Conservation (phyloP, 2,888 invertebrate species). For the Pammene aurita region DNA sequence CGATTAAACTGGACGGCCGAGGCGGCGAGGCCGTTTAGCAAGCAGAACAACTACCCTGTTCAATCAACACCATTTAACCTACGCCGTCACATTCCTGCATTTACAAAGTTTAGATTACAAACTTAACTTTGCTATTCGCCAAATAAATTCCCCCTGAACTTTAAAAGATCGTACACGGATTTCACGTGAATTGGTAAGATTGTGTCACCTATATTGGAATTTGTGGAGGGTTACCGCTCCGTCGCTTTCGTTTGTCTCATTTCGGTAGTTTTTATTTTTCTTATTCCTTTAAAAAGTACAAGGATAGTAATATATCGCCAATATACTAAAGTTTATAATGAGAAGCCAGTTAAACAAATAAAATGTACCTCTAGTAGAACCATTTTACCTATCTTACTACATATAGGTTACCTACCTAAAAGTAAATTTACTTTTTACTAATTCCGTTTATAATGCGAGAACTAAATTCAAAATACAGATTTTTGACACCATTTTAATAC, state of each 20-base stretch:
- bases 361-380: no score
- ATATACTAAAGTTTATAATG: no score
- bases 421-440: no score
- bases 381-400: no score
- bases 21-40: neutral
- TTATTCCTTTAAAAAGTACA: neutral
- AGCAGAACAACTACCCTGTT: neutral
- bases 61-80: conserved; percentile 37
- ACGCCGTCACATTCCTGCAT: conserved; percentile 28
- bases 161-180: no score
- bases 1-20: neutral
- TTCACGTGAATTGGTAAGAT: conserved; percentile 9
- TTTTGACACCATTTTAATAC: no score
- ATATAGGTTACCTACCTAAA: no score
- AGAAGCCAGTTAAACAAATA: no score
- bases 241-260: conserved; percentile 20
- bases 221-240: conserved; percentile 25
- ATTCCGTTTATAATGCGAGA: no score
- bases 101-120: conserved; percentile 25
- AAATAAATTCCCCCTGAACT: neutral
- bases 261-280: conserved; percentile 13
- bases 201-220: conserved; percentile 37
- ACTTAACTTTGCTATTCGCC: neutral
- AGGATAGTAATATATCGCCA: no score
- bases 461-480: no score